Conservation (phyloP, 2,888 invertebrate genomes). For the Scaptodrosophila latifasciaeformis region DNA sequence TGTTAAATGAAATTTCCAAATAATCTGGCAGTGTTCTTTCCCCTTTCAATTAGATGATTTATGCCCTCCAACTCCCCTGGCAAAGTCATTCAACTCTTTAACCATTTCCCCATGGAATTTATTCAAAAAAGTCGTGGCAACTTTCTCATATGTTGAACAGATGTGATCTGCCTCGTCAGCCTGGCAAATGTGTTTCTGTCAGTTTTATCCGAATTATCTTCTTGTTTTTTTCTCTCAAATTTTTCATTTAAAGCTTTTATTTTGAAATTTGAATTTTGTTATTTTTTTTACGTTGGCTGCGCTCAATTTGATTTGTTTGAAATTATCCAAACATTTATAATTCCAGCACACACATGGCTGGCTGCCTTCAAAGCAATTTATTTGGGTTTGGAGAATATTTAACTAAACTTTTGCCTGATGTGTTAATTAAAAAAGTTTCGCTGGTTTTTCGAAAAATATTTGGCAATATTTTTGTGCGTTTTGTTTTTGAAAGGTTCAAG, state of each 20-base stretch:
- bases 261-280: slow-evolving; percentile 7
- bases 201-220: not conserved
- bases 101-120: slow-evolving; percentile 17
- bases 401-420: slow-evolving; percentile 20
- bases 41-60: too few relatives aligned
- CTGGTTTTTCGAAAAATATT: slow-evolving; percentile 13
- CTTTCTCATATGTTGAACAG: slow-evolving; percentile 31
- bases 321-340: slow-evolving; percentile 30
- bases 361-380: too few relatives aligned
- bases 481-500: too few relatives aligned
- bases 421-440: not conserved
- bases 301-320: slow-evolving; percentile 24
- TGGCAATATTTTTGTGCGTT: slow-evolving; percentile 6
- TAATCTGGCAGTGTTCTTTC: too few relatives aligned
- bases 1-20: too few relatives aligned
- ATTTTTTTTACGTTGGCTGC: slow-evolving; percentile 9
- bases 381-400: too few relatives aligned
- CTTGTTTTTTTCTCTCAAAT: not conserved
- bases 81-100: too few relatives aligned
- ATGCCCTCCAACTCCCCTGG: too few relatives aligned
- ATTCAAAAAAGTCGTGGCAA: slow-evolving; percentile 15
- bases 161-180: slow-evolving; percentile 28
- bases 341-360: slow-evolving; percentile 37
- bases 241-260: not conserved
- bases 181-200: slow-evolving; percentile 10